These are phyloP conservation scores for Luehdorfia chinensis DNA, from an alignment of 1,140 invertebrate genomes.

Conservation along the genomic window DNA sequence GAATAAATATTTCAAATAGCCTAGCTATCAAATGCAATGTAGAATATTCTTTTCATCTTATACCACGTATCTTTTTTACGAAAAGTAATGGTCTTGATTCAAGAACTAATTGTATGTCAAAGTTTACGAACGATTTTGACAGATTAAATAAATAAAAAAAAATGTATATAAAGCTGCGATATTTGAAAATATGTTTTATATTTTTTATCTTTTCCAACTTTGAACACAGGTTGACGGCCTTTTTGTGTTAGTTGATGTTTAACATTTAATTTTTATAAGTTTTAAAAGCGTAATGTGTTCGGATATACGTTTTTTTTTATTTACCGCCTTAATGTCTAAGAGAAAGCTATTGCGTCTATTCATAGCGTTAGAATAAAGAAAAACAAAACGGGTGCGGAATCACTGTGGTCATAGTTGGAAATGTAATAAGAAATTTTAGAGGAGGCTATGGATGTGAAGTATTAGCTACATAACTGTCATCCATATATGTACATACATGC, in stretches of 20 bases:
- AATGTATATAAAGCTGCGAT: slow-evolving; percentile 12
- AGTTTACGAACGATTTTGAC: slow-evolving; percentile 10
- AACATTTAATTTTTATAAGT: slow-evolving; percentile 1
- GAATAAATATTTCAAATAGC: slow-evolving; percentile 60
- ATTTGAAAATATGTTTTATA: slow-evolving; percentile 3
- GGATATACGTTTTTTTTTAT: slow-evolving; percentile 4
- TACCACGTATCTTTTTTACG: too few relatives aligned
- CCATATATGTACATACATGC: slow-evolving; percentile 9
- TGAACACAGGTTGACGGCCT: neutral
- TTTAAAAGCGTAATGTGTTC: slow-evolving; percentile 8
- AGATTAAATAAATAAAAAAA: slow-evolving; percentile 18
- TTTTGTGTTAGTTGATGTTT: neutral
- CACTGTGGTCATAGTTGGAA: slow-evolving; percentile 5
- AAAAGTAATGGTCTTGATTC: too few relatives aligned
- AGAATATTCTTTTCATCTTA: slow-evolving; percentile 10
- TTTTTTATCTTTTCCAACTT: slow-evolving; percentile 8
- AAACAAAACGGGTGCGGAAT: neutral
- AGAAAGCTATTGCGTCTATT: slow-evolving; percentile 10
- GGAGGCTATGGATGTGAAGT: neutral
- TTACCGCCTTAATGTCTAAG: slow-evolving; percentile 13
- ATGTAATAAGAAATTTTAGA: slow-evolving; percentile 6
- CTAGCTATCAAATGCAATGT: slow-evolving; percentile 64
- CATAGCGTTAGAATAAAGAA: neutral
- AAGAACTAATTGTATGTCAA: slow-evolving; percentile 3
- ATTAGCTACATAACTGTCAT: slow-evolving; percentile 10